Evolutionary conservation across 2,888 invertebrate genomes (phyloP).

Genomic region (Phorcus lineatus): DNA sequence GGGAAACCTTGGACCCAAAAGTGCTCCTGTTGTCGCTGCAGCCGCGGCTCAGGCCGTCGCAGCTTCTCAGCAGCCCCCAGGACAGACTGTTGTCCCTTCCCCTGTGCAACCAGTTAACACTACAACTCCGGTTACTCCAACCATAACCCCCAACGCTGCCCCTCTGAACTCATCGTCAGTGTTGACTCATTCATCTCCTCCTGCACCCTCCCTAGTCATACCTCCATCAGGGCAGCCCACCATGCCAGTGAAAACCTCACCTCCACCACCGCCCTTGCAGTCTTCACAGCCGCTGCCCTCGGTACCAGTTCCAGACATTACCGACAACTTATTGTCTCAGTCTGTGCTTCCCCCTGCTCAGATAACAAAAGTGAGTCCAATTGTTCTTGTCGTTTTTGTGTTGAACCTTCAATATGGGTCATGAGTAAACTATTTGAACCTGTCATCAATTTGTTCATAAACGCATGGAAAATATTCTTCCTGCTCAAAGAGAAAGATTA

Average conservation of each 20-base stretch:
- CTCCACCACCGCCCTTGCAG: constrained; percentile 35
- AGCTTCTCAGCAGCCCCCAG: neutral
- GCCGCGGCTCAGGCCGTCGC: constrained; percentile 13
- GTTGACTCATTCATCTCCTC: constrained; percentile 6
- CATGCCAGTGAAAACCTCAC: constrained; percentile 36
- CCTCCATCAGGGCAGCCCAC: constrained; percentile 42
- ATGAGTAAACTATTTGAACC: neutral
- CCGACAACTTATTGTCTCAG: neutral
- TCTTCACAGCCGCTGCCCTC: neutral
- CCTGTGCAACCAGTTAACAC: neutral
- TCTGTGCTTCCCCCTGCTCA: constrained; percentile 57
- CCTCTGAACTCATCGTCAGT: neutral
- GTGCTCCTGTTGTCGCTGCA: constrained; percentile 13
- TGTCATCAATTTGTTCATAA: too few relatives aligned
- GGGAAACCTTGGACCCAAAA: constrained; percentile 3
- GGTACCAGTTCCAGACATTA: neutral
- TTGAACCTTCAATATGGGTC: too few relatives aligned
- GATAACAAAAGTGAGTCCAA: constrained; percentile 64
- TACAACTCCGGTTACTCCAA: constrained; percentile 25
- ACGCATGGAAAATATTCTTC: too few relatives aligned
- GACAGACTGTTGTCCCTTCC: neutral
- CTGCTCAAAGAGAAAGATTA: too few relatives aligned
- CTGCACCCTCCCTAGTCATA: constrained; percentile 29
- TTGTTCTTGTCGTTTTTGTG: neutral
- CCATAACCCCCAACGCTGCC: constrained; percentile 12